Percentiles rank a stretch among this genome's conserved stretches.
These are phyloP conservation scores for Synchiropus splendidus DNA, from an alignment of 2,113 vertebrate species.

Conservation along the genomic window DNA sequence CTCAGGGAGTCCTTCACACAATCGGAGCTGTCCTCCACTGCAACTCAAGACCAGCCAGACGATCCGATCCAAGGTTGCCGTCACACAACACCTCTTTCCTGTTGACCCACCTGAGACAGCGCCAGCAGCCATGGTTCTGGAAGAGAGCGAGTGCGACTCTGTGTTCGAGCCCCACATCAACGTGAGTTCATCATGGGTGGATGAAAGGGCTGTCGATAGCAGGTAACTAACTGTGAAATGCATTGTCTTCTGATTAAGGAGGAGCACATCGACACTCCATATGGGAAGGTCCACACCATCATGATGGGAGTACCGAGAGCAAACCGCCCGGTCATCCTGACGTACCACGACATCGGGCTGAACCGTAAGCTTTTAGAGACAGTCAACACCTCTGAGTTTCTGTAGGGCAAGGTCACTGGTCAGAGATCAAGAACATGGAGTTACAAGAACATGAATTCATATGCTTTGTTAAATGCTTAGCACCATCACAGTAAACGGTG, in stretches of 20 bases:
- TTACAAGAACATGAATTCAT: too few species aligned
- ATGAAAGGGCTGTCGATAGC: too few species aligned
- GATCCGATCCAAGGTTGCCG: neutral
- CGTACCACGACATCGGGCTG: constrained; percentile 87
- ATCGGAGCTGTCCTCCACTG: constrained; percentile 1
- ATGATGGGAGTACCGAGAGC: constrained; percentile 73
- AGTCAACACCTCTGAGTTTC: too few species aligned
- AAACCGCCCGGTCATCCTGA: constrained; percentile 82
- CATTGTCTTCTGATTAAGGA: constrained; percentile 65
- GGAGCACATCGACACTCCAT: constrained; percentile 83
- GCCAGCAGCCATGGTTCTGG: constrained; percentile 72
- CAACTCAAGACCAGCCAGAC: too few species aligned
- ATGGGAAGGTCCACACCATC: constrained; percentile 78
- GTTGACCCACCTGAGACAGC: constrained; percentile 12
- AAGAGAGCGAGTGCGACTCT: constrained; percentile 63
- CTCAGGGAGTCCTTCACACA: constrained; percentile 26
- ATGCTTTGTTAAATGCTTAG: too few species aligned
- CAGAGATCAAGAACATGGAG: too few species aligned
- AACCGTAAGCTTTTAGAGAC: constrained; percentile 73
- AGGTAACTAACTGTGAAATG: too few species aligned
- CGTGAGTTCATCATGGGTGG: constrained; percentile 54
- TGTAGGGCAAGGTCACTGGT: too few species aligned
- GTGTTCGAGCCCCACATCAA: constrained; percentile 66
- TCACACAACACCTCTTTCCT: too few species aligned
- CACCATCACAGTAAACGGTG: too few species aligned